Conservation (phyloP, 2,797 vertebrate genomes). For the Pterois miles region DNA sequence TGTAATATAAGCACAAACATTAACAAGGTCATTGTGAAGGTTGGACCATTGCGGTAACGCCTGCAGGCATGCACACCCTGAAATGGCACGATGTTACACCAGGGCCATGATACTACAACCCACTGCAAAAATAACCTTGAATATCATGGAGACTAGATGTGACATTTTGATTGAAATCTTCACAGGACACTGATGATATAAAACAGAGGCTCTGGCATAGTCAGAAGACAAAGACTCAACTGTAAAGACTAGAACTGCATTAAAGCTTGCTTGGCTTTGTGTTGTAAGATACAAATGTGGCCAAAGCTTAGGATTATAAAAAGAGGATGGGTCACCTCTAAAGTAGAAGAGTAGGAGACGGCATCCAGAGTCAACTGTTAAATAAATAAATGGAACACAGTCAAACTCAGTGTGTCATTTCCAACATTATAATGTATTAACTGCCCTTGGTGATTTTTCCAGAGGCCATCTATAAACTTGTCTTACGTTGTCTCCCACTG, state of each 20-base stretch:
- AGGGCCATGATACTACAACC: background rate
- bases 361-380: background rate
- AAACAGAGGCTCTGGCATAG: conserved; percentile 63
- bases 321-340: conserved; percentile 26
- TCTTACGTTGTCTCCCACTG: background rate
- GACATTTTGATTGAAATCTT: conserved; percentile 40
- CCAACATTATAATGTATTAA: conserved; percentile 1
- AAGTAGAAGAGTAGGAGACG: background rate
- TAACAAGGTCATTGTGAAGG: conserved; percentile 13
- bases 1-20: conserved; percentile 32
- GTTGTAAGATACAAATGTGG: conserved; percentile 45
- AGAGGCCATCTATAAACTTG: background rate
- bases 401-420: background rate
- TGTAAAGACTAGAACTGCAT: conserved; percentile 39
- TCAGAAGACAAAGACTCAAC: conserved; percentile 79
- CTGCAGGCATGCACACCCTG: conserved; percentile 21
- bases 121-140: conserved; percentile 38
- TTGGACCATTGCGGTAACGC: conserved; percentile 11
- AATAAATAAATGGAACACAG: background rate
- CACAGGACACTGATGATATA: conserved; percentile 17
- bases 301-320: conserved; percentile 26
- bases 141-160: conserved; percentile 28
- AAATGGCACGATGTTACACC: conserved; percentile 37
- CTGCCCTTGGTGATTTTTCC: background rate
- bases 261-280: conserved; percentile 45